These are phyloP conservation scores for Tetranychus cinnabarinus DNA, from an alignment of 1,140 invertebrate species.

Conservation along the genomic window DNA sequence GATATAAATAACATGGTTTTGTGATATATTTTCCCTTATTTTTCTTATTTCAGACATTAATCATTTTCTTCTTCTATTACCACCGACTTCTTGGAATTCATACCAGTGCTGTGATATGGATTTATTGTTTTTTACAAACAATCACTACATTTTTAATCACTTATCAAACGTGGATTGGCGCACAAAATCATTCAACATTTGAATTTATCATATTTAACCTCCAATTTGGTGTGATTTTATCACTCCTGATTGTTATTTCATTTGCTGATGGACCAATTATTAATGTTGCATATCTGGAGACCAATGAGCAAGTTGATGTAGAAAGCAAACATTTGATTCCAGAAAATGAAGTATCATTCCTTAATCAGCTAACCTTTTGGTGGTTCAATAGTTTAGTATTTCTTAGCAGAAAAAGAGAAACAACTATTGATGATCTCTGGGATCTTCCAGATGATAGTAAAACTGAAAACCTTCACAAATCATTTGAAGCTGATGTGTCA, in stretches of 20 bases:
- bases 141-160: neutral
- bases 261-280: neutral
- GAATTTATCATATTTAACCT: neutral
- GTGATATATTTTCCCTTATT: no score
- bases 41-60: no score
- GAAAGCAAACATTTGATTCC: neutral
- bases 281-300: neutral
- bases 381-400: slow-evolving; percentile 50
- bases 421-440: slow-evolving; percentile 5
- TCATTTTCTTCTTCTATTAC: no score
- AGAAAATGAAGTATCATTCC: slow-evolving; percentile 39
- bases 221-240: neutral
- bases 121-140: no score
- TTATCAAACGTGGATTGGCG: neutral
- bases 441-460: slow-evolving; percentile 33
- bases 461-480: neutral
- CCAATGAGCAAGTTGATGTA: neutral
- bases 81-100: no score
- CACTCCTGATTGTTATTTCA: neutral
- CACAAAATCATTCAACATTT: neutral
- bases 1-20: no score
- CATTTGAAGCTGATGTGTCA: neutral
- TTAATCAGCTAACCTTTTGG: slow-evolving; percentile 58
- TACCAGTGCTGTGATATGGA: no score
- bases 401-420: slow-evolving; percentile 1